Evolutionary conservation across 2,888 invertebrate species (phyloP), one percentile per base, ranked within the genome.

Genomic region (Sinotaia quadrata): DNA sequence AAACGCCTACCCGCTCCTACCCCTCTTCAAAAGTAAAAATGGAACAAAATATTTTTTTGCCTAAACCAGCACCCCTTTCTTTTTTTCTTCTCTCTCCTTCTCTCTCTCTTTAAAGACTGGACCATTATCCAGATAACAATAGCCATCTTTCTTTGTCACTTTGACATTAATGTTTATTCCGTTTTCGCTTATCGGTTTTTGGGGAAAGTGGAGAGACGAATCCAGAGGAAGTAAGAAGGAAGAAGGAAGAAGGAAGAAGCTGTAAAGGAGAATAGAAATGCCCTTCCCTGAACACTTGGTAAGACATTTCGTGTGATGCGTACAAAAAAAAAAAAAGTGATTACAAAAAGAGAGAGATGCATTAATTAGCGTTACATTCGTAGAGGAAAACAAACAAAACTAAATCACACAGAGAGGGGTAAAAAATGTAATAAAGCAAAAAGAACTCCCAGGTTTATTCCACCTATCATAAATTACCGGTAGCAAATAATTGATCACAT

Each of bases 61-160:
- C 47, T 24, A 8, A 47, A 47, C 47, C 18, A 8, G n/a, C 47
- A 8, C 4, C 12, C 18, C 47, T 47, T n/a, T n/a, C n/a, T n/a
- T n/a, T n/a, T n/a, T n/a, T n/a, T n/a, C n/a, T n/a, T n/a, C n/a
- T n/a, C n/a, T n/a, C n/a, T n/a, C n/a, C n/a, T n/a, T n/a, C n/a
- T n/a, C n/a, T n/a, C n/a, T n/a, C n/a, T n/a, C n/a, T n/a, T n/a
- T n/a, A n/a, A n/a, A n/a, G 62, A 36, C 27, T 15, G 18, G 37
- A 18, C 63, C 63, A 63, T 63, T 63, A 63, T 63, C 31, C 31
- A 37, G 63, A 63, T 63, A 63, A 63, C 63, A 63, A 63, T 63
- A 63, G 63, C 63, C 54, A 63, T 63, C 52, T 29, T 36, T 63
- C 54, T 63, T 21, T 63, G 63, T 63, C 63, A 54, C 41, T 10